A percentile compares a stretch with the other conserved stretches of the same genome.
Evolutionary conservation across 2,113 vertebrate species (phyloP).

Genomic region (Chaenocephalus aceratus): DNA sequence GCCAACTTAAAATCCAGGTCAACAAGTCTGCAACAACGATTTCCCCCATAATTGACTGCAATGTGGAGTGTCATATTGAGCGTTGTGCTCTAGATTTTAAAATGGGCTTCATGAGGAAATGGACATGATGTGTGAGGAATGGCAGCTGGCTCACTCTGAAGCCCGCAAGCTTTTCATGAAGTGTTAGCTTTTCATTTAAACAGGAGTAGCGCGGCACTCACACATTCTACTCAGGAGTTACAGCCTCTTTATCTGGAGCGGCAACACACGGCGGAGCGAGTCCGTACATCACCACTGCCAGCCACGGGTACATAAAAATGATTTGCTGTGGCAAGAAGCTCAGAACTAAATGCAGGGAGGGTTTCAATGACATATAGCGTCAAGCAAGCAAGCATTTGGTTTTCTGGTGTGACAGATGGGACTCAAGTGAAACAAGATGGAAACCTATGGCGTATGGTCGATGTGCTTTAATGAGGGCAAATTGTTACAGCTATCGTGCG

Average conservation of each 20-base stretch:
- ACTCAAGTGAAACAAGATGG: slow-evolving; percentile 18
- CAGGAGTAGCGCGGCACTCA: slow-evolving; percentile 5
- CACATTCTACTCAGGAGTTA: slow-evolving; percentile 40
- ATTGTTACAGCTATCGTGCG: too few species aligned
- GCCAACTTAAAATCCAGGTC: slow-evolving; percentile 58
- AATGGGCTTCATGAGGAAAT: slow-evolving; percentile 68
- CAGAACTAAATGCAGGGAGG: slow-evolving; percentile 17
- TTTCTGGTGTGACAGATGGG: slow-evolving; percentile 28
- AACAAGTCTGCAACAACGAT: slow-evolving; percentile 48
- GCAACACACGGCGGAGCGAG: slow-evolving; percentile 3
- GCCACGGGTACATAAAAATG: slow-evolving; percentile 54
- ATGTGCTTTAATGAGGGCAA: too few species aligned
- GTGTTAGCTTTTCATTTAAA: not conserved
- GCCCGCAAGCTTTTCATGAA: slow-evolving; percentile 27
- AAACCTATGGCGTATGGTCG: too few species aligned
- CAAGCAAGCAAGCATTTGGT: slow-evolving; percentile 12
- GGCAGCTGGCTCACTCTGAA: slow-evolving; percentile 44
- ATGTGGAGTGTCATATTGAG: slow-evolving; percentile 61
- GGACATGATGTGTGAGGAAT: slow-evolving; percentile 37
- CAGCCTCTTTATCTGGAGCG: slow-evolving; percentile 27
- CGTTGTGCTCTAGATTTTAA: slow-evolving; percentile 60
- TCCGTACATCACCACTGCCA: slow-evolving; percentile 27
- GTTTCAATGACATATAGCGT: slow-evolving; percentile 9
- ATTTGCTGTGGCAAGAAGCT: slow-evolving; percentile 45
- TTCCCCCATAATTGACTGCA: slow-evolving; percentile 71